These are phyloP conservation scores for Apoda limacodes DNA, from an alignment of 2,888 invertebrate species.

Conservation along the genomic window DNA sequence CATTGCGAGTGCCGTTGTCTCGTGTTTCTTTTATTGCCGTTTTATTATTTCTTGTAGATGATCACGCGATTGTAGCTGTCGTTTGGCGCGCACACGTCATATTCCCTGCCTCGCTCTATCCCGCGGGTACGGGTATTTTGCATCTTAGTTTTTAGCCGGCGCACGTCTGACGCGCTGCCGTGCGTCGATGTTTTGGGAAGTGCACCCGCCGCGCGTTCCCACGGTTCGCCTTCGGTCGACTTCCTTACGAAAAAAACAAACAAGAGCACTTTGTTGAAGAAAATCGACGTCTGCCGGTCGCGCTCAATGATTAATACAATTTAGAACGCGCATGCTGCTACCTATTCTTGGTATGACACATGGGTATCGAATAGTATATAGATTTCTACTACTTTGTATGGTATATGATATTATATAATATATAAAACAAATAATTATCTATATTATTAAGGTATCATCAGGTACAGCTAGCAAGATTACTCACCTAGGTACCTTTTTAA, in stretches of 20 bases:
- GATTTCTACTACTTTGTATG: no score
- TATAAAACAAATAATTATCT: no score
- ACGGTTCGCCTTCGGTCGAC: constrained; percentile 68
- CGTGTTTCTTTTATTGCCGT: constrained; percentile 68
- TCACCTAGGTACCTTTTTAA: no score
- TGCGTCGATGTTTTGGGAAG: constrained; percentile 72
- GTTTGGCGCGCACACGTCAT: constrained; percentile 67
- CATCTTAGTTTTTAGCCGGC: constrained; percentile 41
- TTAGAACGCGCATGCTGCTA: constrained; percentile 63
- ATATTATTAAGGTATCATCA: no score
- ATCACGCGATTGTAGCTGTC: constrained; percentile 70
- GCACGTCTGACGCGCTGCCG: constrained; percentile 64
- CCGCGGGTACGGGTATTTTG: constrained; percentile 19
- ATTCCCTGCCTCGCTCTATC: constrained; percentile 32
- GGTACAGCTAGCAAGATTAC: no score
- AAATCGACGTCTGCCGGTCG: constrained; percentile 69
- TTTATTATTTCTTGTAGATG: constrained; percentile 71
- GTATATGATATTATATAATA: no score
- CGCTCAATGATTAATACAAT: constrained; percentile 69
- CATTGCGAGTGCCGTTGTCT: constrained; percentile 51
- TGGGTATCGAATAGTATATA: no score
- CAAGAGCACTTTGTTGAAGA: constrained; percentile 69
- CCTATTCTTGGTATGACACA: no score
- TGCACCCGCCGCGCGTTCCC: constrained; percentile 70
- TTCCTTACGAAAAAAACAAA: constrained; percentile 70